phyloP scores from a whole-genome alignment of 2,888 invertebrate species.

The Eupeodes luniger region DNA sequence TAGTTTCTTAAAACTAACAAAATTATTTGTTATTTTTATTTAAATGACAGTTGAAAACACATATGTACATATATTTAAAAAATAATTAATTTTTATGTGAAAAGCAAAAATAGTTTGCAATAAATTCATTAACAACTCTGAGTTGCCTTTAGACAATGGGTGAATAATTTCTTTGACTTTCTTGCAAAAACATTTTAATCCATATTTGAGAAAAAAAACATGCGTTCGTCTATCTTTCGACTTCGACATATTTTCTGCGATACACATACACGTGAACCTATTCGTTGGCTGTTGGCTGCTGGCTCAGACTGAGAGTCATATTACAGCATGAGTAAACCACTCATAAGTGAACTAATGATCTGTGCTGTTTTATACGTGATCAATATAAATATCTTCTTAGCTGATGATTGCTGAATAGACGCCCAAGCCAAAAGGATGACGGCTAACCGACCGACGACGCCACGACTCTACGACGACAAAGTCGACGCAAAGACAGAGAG shows the following conservation, averaged over 20 bases:
- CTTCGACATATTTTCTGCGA: constrained; percentile 3
- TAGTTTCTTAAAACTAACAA: no score
- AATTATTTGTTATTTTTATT: no score
- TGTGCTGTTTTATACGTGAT: constrained; percentile 60
- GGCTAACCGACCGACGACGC: not conserved
- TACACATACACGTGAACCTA: constrained; percentile 25
- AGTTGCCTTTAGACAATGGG: not conserved
- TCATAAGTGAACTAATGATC: constrained; percentile 65
- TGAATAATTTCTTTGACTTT: not conserved
- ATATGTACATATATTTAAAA: no score
- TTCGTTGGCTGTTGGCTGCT: not conserved
- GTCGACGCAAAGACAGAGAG: not conserved
- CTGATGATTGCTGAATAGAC: constrained; percentile 26
- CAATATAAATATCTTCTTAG: constrained; percentile 66
- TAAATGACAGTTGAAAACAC: no score
- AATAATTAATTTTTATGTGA: no score
- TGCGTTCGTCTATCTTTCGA: constrained; percentile 27
- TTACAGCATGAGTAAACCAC: constrained; percentile 44
- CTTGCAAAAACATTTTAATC: not conserved
- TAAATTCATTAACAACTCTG: no score
- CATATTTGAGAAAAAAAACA: not conserved
- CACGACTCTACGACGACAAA: not conserved
- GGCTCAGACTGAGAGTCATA: constrained; percentile 29
- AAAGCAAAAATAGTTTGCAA: no score
- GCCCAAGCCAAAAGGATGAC: not conserved